Percentiles rank a stretch among this genome's conserved stretches.
phyloP scores from a whole-genome alignment of 2,113 vertebrate species.

The Athene cunicularia region DNA sequence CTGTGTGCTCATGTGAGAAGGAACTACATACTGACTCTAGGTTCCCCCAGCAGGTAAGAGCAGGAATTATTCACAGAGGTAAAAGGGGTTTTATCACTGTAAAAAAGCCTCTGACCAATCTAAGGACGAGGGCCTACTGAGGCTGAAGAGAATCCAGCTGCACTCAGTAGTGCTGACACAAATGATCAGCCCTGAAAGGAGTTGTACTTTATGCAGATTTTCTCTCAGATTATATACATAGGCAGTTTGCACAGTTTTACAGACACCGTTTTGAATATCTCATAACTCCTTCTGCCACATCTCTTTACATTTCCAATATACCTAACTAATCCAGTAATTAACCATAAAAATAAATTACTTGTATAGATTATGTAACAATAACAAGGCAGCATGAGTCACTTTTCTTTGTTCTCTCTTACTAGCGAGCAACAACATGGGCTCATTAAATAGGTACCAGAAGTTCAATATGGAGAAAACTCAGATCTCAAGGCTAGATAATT shows the following conservation, averaged over 20 bases:
- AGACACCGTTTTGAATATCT: not conserved
- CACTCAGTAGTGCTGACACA: not conserved
- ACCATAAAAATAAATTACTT: slow-evolving; percentile 59
- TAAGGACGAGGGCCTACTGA: not conserved
- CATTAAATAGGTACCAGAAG: slow-evolving; percentile 50
- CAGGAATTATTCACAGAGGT: not conserved
- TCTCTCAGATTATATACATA: not conserved
- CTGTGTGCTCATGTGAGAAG: not conserved
- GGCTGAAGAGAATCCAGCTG: not conserved
- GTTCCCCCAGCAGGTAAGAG: not conserved
- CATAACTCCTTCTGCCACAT: not conserved
- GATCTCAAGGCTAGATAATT: slow-evolving; percentile 57
- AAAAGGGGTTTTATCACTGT: not conserved
- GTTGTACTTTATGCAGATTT: not conserved
- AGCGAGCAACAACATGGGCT: slow-evolving; percentile 43
- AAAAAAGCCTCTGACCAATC: not conserved
- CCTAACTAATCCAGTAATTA: slow-evolving; percentile 53
- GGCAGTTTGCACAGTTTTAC: not conserved
- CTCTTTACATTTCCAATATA: slow-evolving; percentile 34
- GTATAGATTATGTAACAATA: slow-evolving; percentile 55
- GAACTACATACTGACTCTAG: not conserved
- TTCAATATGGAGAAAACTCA: slow-evolving; percentile 39
- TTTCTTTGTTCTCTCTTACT: slow-evolving; percentile 54
- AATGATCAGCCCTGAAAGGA: not conserved
- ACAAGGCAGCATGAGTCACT: slow-evolving; percentile 46